Percentiles rank a stretch among this genome's conserved stretches.
These are phyloP conservation scores for Gopherus evgoodei DNA, from an alignment of 2,113 vertebrate species.

Conservation along the genomic window DNA sequence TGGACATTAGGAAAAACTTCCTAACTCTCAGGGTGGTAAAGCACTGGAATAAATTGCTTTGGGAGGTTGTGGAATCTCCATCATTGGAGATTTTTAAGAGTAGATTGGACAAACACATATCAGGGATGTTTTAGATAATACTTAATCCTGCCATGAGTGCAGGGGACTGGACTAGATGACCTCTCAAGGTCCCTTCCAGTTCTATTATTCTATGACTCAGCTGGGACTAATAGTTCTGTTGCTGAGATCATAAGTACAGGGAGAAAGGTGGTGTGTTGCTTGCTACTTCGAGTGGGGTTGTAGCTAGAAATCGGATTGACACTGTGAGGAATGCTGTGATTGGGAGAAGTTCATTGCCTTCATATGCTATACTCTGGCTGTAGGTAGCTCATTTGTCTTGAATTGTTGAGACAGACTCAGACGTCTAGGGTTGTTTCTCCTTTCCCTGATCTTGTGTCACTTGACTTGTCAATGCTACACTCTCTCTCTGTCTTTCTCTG, in stretches of 20 bases:
- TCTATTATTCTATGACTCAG: not conserved
- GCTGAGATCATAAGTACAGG: not conserved
- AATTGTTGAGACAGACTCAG: not conserved
- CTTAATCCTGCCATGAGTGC: no score
- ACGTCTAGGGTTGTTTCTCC: not conserved
- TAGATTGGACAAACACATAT: no score
- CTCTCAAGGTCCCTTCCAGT: no score
- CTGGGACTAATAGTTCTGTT: not conserved
- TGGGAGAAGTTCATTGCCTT: not conserved
- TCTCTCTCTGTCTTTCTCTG: not conserved
- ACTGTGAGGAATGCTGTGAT: not conserved
- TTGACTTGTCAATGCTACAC: not conserved
- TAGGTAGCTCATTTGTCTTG: not conserved
- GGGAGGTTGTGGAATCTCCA: no score
- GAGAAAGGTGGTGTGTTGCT: not conserved
- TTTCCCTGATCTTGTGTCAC: not conserved
- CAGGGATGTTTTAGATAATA: no score
- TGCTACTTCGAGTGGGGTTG: not conserved
- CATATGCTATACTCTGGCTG: not conserved
- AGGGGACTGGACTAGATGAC: no score
- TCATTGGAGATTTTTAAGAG: no score
- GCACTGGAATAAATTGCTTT: no score
- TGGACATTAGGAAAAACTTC: no score
- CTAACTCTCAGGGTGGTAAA: no score
- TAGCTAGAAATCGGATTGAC: not conserved